Evolutionary conservation across 2,113 vertebrate species (phyloP).

Genomic region (Glaucidium brasilianum): DNA sequence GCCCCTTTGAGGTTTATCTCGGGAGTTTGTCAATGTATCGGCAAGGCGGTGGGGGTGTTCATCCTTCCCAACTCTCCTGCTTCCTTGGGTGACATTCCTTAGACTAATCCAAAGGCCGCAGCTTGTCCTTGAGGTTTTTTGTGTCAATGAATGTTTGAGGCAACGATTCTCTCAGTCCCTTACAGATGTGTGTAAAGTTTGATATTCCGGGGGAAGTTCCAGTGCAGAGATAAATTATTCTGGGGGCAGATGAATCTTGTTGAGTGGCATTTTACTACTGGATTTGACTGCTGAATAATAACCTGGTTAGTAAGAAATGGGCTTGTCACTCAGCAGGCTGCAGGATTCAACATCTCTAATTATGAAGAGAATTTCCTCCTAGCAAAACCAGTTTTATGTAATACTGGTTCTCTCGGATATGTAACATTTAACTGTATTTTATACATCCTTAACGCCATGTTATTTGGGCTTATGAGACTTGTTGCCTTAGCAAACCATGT

Average conservation of each 20-base stretch:
- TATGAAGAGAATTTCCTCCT: not conserved
- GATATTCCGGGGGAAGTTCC: not conserved
- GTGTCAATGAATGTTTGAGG: no score
- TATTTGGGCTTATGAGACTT: not conserved
- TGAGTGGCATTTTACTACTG: not conserved
- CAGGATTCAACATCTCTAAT: not conserved
- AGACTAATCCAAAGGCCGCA: no score
- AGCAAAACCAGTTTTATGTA: not conserved
- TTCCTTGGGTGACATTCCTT: no score
- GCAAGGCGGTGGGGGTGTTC: no score
- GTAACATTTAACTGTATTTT: not conserved
- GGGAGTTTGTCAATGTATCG: no score
- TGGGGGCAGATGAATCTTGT: not conserved
- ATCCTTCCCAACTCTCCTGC: no score
- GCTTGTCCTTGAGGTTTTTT: no score
- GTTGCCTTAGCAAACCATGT: not conserved
- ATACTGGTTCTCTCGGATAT: not conserved
- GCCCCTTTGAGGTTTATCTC: no score
- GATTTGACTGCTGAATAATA: not conserved
- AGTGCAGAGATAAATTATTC: not conserved
- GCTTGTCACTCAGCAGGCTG: not conserved
- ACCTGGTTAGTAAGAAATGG: not conserved
- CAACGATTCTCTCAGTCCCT: no score
- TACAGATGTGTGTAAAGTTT: no score
- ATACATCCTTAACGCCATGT: accelerated